Evolutionary conservation across 2,797 vertebrate species (phyloP).

Genomic region (Myiotriccus ornatus): DNA sequence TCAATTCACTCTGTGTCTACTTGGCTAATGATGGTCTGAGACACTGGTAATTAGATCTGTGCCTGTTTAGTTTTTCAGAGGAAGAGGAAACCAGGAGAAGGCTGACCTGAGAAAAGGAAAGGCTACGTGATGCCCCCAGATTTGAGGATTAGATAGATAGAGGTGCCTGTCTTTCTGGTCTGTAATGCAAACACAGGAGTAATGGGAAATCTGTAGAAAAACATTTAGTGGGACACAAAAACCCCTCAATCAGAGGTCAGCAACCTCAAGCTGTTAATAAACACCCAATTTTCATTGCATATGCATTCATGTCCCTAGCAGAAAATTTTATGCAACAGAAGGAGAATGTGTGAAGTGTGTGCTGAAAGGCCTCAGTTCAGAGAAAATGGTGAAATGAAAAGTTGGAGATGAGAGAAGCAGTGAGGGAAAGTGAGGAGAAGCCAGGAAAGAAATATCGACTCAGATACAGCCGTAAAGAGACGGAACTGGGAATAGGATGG

Average conservation of each 20-base stretch:
- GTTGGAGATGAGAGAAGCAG: neutral
- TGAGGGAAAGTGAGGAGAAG: neutral
- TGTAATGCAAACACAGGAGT: neutral
- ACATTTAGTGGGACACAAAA: neutral
- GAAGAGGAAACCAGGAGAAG: neutral
- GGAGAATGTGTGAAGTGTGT: neutral
- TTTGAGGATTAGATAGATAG: neutral
- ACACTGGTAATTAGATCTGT: constrained; percentile 5
- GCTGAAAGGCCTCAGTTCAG: neutral
- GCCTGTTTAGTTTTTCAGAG: neutral
- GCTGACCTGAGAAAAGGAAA: neutral
- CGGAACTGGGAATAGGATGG: neutral
- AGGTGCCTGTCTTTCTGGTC: neutral
- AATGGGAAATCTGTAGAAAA: neutral
- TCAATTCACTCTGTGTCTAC: neutral
- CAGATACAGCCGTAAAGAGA: neutral
- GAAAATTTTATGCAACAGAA: neutral
- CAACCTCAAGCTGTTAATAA: neutral
- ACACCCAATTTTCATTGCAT: neutral
- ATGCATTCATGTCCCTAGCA: neutral
- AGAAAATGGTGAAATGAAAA: neutral
- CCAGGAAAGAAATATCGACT: neutral
- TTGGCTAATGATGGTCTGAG: neutral
- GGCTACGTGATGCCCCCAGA: neutral
- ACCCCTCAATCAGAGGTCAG: neutral